Evolutionary conservation across 2,797 vertebrate genomes (phyloP), one percentile per base, ranked within the genome.

Genomic region (Helarctos malayanus): DNA sequence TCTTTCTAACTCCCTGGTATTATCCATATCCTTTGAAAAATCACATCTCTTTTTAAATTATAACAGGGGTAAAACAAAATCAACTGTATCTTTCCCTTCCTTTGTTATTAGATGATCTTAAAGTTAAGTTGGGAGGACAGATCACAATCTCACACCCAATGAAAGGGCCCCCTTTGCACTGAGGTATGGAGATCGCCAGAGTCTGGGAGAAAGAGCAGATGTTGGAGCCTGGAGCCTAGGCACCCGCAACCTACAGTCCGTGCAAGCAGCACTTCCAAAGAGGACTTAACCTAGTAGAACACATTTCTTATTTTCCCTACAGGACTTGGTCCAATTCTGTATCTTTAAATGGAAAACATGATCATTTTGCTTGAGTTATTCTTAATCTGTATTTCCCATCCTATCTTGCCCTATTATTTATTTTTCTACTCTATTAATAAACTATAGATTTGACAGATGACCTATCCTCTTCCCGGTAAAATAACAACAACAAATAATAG

Each of bases 371-470:
- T 82, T 68, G 27, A 92, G 69, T 82, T 15, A 65, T 73, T 80
- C 23, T 88, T 81, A 57, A 73, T 75, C 73, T 78, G 18, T 38
- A 93, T 80, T 94, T 93, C 35, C 59, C 29, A 75, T 56, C 23
- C 57, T 94, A 78, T 69, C 68, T 63, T 84, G 7, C 16, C 7
- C 84, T 82, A 56, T 41, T 84, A 89, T 69, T 92, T 89, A 54
- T 71, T 69, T 94, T 96, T 81, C 56, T 59, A 68, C 10, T 79
- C 38, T 84, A 78, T 80, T 93, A 86, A 59, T 89, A 93, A 95
- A 88, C 80, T 45, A 9, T 16, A 75, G 38, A 88, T 84, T 81
- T 85, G 63, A 87, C 8, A 85, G n/a, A 69, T 56, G 76, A 81
- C 68, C 16, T 75, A 25, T 13, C 23, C 19, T 78, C 90, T 91